A percentile compares a stretch with the other conserved stretches of the same genome.
Conservation (phyloP, 1,140 invertebrate species). For the Penaeus vannamei region DNA sequence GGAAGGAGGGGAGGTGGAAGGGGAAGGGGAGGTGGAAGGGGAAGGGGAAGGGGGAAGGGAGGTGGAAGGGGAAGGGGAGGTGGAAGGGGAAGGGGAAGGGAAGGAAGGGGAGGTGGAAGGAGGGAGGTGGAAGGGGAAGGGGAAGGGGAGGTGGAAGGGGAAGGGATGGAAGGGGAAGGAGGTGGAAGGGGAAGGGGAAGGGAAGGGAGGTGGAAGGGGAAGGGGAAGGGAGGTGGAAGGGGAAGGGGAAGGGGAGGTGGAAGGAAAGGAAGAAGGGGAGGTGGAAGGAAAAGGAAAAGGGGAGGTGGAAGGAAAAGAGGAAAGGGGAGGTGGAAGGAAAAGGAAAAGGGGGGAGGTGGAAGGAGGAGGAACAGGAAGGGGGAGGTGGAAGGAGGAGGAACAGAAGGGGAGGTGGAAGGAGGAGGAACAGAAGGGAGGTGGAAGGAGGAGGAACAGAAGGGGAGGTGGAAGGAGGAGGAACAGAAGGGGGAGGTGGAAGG, state of each 20-base stretch:
- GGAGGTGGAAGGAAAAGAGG: background rate
- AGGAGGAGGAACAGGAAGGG: background rate
- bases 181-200: background rate
- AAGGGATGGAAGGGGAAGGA: background rate
- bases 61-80: background rate
- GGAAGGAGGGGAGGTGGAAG: background rate
- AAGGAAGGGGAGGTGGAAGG: background rate
- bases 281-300: too few species aligned
- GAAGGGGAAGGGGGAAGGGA: background rate
- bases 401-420: background rate
- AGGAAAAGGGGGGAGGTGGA: background rate
- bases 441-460: background rate
- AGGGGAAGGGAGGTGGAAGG: background rate
- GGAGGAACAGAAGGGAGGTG: background rate
- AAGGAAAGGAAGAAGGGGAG: background rate
- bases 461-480: too few species aligned
- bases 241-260: background rate
- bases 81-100: background rate
- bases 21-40: background rate
- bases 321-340: background rate
- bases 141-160: background rate
- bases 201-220: background rate
- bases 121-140: background rate
- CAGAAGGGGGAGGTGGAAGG: too few species aligned
- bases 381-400: background rate